A percentile compares a stretch with the other conserved stretches of the same genome.
These are phyloP conservation scores for Enteromius treurensis DNA, from an alignment of 2,797 vertebrate species.

Conservation along the genomic window DNA sequence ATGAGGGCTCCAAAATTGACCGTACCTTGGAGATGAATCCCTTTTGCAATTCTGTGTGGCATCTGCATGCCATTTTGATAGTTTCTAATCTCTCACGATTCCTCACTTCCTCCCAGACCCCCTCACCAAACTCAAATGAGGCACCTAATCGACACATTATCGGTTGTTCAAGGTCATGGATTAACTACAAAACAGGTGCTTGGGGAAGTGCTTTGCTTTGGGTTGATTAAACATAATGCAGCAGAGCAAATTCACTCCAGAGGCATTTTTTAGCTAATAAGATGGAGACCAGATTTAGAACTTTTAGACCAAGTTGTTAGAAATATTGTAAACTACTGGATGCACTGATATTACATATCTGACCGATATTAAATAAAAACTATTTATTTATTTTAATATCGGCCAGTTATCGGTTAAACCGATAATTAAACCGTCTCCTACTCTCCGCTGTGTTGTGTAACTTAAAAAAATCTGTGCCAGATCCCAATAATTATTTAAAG, in stretches of 20 bases:
- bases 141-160: slow-evolving; percentile 25
- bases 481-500: background rate
- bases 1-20: slow-evolving; percentile 39
- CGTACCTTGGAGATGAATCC: background rate
- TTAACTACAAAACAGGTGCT: slow-evolving; percentile 15
- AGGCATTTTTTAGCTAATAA: background rate
- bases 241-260: slow-evolving; percentile 11
- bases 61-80: slow-evolving; percentile 45
- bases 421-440: background rate
- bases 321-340: background rate
- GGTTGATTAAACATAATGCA: slow-evolving; percentile 24
- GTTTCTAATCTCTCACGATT: slow-evolving; percentile 44
- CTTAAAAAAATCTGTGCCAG: background rate
- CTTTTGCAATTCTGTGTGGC: slow-evolving; percentile 38
- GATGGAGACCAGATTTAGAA: background rate
- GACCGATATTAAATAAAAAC: background rate
- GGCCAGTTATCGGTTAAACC: background rate
- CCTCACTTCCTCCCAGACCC: slow-evolving; percentile 9
- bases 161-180: background rate
- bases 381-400: background rate
- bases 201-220: slow-evolving; percentile 23
- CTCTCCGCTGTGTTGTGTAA: background rate
- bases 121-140: background rate
- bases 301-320: background rate
- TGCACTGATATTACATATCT: background rate